Base-by-base conservation (phyloP, 1,140 invertebrate species). In the Maconellicoccus hirsutus region DNA sequence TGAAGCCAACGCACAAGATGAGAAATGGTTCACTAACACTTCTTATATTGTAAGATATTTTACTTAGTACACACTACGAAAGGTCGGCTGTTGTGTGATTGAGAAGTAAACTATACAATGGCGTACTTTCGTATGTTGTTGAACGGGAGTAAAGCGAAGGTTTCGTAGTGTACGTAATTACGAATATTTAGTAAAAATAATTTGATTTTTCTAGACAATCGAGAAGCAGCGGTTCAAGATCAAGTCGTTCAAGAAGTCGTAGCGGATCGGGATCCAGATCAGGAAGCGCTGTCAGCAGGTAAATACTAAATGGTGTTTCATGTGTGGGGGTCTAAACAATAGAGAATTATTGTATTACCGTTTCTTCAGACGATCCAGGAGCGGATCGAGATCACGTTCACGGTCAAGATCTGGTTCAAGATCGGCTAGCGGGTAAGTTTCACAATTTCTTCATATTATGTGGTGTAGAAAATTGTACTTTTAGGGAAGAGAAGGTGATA, bases 181-280 rank as follows among this genome's bases (percentile, higher is more conserved):
- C 16, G n/a, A 59, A 26, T 70, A 71, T 59, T 59, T 22, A 71
- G 23, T 61, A 69, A 69, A 71, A 71, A 19, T 38, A 33, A 39
- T 66, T 71, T 63, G 63, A 70, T 70, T 59, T 59, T 70, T 72
- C 70, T 63, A 70, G n/a, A n/a, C n/a, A n/a, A n/a, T n/a, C n/a
- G n/a, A n/a, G n/a, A n/a, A n/a, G 52, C 21, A 19, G 16, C 52
- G 52, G 78, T 74, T 83, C 83, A 61, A 76, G 73, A 0, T 84
- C 82, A 0, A 81, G 82, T 25, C 82, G 82, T 77, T 74, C 75
- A 75, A 79, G 82, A 75, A 76, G 74, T 74, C 74, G 77, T 59
- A 78, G 79, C 8, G 70, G 77, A 4, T 75, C 76, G 74, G 78
- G 82, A 75, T 76, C 75, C 73, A 74, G 77, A 59, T 78, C 79